Evolutionary conservation across 2,797 vertebrate genomes (phyloP).

Genomic region (Micrastur ruficollis): DNA sequence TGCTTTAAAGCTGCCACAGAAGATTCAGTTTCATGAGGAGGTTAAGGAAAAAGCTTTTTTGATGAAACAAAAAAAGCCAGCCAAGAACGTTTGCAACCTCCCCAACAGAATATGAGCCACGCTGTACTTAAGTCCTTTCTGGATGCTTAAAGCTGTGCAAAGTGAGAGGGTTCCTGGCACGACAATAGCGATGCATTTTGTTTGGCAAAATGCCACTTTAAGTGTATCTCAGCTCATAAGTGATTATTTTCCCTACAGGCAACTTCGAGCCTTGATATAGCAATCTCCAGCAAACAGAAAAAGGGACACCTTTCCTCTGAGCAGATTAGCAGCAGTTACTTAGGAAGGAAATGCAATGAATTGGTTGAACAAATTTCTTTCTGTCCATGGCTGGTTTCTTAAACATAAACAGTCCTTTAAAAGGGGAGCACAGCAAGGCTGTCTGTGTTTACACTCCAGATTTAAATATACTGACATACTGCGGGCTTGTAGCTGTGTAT

Average conservation of each 20-base stretch:
- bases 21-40: not conserved
- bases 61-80: not conserved
- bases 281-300: not conserved
- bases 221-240: not conserved
- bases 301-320: not conserved
- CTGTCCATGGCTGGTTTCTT: not conserved
- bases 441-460: not conserved
- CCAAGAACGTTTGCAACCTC: not conserved
- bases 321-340: not conserved
- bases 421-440: not conserved
- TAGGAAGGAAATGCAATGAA: not conserved
- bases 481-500: not conserved
- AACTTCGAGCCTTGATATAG: not conserved
- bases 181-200: not conserved
- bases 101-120: not conserved
- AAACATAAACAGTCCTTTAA: not conserved
- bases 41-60: not conserved
- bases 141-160: not conserved
- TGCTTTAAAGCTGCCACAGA: not conserved
- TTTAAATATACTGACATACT: not conserved
- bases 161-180: not conserved
- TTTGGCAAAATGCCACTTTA: not conserved
- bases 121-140: slow-evolving; percentile 25
- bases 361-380: not conserved
- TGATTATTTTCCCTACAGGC: not conserved